phyloP scores from a whole-genome alignment of 2,797 vertebrate genomes.

The Sphaeramia orbicularis region DNA sequence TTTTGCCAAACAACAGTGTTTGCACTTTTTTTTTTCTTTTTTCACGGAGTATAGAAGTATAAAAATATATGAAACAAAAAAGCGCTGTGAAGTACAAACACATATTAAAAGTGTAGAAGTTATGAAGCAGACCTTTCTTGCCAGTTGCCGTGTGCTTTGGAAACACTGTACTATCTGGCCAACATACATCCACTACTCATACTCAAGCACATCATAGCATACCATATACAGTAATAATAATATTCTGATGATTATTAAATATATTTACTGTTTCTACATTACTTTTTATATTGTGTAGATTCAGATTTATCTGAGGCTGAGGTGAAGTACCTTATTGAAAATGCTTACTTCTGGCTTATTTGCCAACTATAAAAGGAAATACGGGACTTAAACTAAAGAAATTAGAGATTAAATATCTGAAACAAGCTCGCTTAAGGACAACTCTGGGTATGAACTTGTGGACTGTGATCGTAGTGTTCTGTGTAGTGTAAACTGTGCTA shows the following conservation, averaged over 20 bases:
- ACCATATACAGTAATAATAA: constrained; percentile 37
- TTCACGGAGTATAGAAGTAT: constrained; percentile 75
- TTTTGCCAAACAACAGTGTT: constrained; percentile 65
- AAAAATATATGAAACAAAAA: constrained; percentile 81
- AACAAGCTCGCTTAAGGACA: constrained; percentile 41
- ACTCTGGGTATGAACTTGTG: constrained; percentile 26
- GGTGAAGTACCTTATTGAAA: constrained; percentile 35
- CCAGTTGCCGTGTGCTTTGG: constrained; percentile 51
- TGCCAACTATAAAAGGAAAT: background rate
- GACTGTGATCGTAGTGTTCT: constrained; percentile 25
- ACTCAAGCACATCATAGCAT: constrained; percentile 44
- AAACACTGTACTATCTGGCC: constrained; percentile 49
- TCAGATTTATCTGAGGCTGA: constrained; percentile 47
- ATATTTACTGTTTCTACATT: constrained; percentile 14
- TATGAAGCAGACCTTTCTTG: constrained; percentile 67
- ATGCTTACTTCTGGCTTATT: too few species aligned
- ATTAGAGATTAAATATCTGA: constrained; percentile 18
- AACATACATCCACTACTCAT: constrained; percentile 58
- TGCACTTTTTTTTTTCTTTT: constrained; percentile 33
- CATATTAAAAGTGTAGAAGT: constrained; percentile 72
- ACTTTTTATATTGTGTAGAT: constrained; percentile 25
- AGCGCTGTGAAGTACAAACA: constrained; percentile 78
- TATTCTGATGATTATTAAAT: constrained; percentile 43
- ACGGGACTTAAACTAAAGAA: background rate
- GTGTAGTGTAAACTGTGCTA: constrained; percentile 53